A percentile compares a stretch with the other conserved stretches of the same genome.
Evolutionary conservation across 2,113 vertebrate genomes (phyloP).

Genomic region (Fregetta grallaria): DNA sequence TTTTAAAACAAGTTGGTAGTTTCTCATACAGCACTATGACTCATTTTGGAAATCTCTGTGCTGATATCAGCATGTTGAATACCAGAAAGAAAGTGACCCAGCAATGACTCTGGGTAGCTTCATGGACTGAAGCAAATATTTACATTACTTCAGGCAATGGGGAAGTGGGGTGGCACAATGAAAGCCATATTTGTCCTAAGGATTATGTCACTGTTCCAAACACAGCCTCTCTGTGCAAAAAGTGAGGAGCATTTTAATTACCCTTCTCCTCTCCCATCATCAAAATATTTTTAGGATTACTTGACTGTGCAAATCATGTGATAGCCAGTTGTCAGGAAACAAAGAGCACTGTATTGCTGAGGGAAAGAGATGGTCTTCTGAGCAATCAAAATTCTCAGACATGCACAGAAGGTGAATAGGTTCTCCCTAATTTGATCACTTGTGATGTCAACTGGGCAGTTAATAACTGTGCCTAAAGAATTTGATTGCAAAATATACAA

Average conservation of each 20-base stretch:
- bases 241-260: conserved; percentile 27
- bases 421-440: not conserved
- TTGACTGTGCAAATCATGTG: not conserved
- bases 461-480: not conserved
- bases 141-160: not conserved
- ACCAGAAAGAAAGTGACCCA: conserved; percentile 24
- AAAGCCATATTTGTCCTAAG: conserved; percentile 55
- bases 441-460: not conserved
- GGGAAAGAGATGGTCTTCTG: not conserved
- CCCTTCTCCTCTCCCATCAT: not conserved
- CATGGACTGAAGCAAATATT: conserved; percentile 47
- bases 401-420: not conserved
- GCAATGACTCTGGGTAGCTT: conserved; percentile 19
- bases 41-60: not conserved
- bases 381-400: not conserved
- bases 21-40: not conserved
- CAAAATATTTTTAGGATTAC: conserved; percentile 55
- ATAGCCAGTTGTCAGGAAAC: conserved; percentile 20
- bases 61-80: not conserved
- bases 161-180: conserved; percentile 14
- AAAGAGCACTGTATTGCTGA: conserved; percentile 3
- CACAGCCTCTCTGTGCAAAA: conserved; percentile 32
- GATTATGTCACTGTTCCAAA: conserved; percentile 48
- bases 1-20: not conserved
- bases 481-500: not conserved